These are phyloP conservation scores for Cuniculus paca DNA, from an alignment of 2,797 vertebrate species.

Conservation along the genomic window DNA sequence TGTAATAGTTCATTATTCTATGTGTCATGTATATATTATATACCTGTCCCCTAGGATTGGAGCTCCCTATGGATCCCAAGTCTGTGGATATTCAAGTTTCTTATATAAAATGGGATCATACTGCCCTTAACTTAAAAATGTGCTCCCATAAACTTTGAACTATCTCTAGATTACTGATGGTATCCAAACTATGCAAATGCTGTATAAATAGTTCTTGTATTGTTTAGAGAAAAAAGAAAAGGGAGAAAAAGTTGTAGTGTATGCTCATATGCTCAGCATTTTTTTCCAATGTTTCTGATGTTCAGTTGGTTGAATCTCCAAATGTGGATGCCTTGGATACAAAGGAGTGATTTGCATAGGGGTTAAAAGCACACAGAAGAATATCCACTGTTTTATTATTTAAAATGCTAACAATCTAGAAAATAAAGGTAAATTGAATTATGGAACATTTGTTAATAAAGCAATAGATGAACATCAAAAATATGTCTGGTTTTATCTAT, in stretches of 20 bases:
- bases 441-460: background rate
- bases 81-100: background rate
- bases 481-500: background rate
- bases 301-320: background rate
- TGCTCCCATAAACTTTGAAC: background rate
- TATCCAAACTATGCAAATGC: background rate
- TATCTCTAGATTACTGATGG: background rate
- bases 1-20: background rate
- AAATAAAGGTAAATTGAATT: background rate
- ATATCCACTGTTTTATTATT: background rate
- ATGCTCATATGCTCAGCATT: too few relatives aligned
- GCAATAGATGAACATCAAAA: background rate
- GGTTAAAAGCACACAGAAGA: background rate
- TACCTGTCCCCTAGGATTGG: background rate
- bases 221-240: background rate
- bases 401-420: conserved; percentile 8
- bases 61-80: background rate
- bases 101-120: background rate
- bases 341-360: background rate
- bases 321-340: background rate
- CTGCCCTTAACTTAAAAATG: background rate
- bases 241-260: too few relatives aligned
- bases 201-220: background rate
- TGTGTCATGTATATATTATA: too few relatives aligned
- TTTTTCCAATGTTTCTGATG: background rate